A percentile compares a stretch with the other conserved stretches of the same genome.
Evolutionary conservation across 2,888 invertebrate species (phyloP).

Genomic region (Rotaria socialis): DNA sequence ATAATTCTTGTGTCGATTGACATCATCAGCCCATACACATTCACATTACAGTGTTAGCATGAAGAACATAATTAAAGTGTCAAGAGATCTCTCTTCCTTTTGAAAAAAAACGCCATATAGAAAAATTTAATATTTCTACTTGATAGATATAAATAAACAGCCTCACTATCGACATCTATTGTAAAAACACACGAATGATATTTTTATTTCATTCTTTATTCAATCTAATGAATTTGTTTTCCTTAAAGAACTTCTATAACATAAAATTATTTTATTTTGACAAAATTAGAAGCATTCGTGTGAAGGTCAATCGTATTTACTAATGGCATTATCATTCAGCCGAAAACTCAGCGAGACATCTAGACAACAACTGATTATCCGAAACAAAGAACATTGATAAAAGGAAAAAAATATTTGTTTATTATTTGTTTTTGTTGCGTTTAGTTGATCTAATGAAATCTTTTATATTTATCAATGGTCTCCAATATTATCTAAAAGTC

Average conservation of each 20-base stretch:
- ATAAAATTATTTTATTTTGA: background rate
- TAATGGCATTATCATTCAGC: background rate
- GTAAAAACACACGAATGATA: background rate
- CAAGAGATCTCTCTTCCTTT: too few species aligned
- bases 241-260: background rate
- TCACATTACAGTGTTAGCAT: too few species aligned
- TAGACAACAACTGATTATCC: slow-evolving; percentile 26
- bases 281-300: background rate
- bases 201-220: too few species aligned
- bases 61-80: too few species aligned
- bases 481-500: background rate
- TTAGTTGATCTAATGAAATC: background rate
- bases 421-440: background rate
- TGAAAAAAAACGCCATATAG: background rate
- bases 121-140: background rate
- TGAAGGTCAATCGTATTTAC: background rate
- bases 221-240: background rate
- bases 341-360: slow-evolving; percentile 7
- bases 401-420: background rate
- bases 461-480: background rate
- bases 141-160: background rate
- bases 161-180: background rate
- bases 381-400: slow-evolving; percentile 15
- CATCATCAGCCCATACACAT: too few species aligned
- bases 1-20: too few species aligned